phyloP scores from a whole-genome alignment of 2,888 invertebrate species.

The Stenurella melanura region DNA sequence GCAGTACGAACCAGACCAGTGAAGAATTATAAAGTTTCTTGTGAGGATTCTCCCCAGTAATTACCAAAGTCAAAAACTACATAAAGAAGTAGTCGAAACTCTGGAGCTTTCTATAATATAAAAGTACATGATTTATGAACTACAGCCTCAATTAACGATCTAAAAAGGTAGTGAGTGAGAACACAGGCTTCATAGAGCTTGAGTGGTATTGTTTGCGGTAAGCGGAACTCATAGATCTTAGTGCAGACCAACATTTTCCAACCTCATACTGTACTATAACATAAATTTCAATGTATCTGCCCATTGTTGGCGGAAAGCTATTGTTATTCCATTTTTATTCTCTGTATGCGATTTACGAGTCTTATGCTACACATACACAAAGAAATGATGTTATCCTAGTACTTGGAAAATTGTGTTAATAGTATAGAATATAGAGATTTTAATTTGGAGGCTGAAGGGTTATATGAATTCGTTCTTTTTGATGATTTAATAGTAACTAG shows the following conservation, averaged over 20 bases:
- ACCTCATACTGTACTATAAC: constrained; percentile 3
- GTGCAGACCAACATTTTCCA: constrained; percentile 10
- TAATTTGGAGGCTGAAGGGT: no score
- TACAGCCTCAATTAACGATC: constrained; percentile 28
- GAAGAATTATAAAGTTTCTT: neutral
- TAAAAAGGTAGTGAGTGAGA: constrained; percentile 28
- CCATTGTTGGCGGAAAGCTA: constrained; percentile 16
- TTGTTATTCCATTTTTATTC: constrained; percentile 27
- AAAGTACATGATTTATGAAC: constrained; percentile 22
- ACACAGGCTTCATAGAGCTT: neutral
- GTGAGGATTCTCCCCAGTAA: neutral
- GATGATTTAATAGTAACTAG: no score
- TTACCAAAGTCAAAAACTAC: neutral
- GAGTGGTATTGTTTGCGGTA: constrained; percentile 24
- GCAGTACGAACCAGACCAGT: neutral
- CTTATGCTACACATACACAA: neutral
- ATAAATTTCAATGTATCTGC: constrained; percentile 33
- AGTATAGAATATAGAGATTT: no score
- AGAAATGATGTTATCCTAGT: no score
- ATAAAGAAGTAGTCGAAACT: neutral
- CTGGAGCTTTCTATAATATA: neutral
- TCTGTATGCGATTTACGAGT: constrained; percentile 13
- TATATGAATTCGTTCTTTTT: no score
- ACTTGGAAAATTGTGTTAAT: no score
- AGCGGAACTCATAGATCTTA: constrained; percentile 27